Conservation (phyloP, 2,113 vertebrate species). For the Toxotes chatareus region DNA sequence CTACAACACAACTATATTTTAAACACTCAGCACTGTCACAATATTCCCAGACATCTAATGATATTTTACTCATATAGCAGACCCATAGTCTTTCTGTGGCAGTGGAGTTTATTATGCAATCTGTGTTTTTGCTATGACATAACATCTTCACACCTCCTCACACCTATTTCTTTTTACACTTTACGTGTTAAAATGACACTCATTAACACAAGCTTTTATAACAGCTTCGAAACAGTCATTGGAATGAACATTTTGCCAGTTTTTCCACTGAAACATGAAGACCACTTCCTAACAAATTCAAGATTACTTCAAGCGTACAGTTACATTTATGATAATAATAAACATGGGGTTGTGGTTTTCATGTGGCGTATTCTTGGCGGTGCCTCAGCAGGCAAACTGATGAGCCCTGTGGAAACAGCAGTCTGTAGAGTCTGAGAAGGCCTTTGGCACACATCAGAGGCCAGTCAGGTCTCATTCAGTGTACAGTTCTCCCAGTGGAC, state of each 20-base stretch:
- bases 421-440: slow-evolving; percentile 15
- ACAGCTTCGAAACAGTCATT: slow-evolving; percentile 23
- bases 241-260: neutral
- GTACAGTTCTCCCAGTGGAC: slow-evolving; percentile 9
- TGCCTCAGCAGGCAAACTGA: slow-evolving; percentile 29
- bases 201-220: slow-evolving; percentile 26
- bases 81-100: slow-evolving; percentile 14
- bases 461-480: neutral
- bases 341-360: slow-evolving; percentile 12
- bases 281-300: slow-evolving; percentile 21
- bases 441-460: slow-evolving; percentile 32
- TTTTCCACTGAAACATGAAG: slow-evolving; percentile 29
- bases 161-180: slow-evolving; percentile 16
- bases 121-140: slow-evolving; percentile 19
- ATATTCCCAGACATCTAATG: neutral
- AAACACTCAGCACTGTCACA: neutral
- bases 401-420: slow-evolving; percentile 39
- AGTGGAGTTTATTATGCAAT: slow-evolving; percentile 43
- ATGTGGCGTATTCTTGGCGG: slow-evolving; percentile 23
- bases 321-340: slow-evolving; percentile 1
- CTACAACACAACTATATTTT: neutral
- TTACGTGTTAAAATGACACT: neutral
- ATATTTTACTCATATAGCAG: neutral
- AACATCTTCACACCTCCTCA: slow-evolving; percentile 34
- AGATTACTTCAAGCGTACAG: slow-evolving; percentile 39